A percentile compares a stretch with the other conserved stretches of the same genome.
These are phyloP conservation scores for Copsychus sechellarum DNA, from an alignment of 2,113 vertebrate genomes.

Conservation along the genomic window DNA sequence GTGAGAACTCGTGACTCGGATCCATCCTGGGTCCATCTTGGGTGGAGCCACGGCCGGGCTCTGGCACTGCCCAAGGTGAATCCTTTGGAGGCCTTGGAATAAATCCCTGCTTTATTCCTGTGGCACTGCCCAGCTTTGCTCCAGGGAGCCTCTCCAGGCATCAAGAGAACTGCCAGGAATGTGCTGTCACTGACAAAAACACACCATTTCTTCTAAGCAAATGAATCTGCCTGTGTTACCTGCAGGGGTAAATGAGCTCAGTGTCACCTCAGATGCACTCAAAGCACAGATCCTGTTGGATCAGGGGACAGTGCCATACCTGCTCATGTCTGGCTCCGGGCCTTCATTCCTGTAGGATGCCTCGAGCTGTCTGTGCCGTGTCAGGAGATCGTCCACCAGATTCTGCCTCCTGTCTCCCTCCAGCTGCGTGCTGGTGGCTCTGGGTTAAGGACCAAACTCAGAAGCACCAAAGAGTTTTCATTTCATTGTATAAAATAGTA, in stretches of 20 bases:
- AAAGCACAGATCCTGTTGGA: background rate
- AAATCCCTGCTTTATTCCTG: too few species aligned
- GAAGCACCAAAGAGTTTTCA: background rate
- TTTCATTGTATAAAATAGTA: background rate
- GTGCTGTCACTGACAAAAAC: fast-evolving
- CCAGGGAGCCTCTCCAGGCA: background rate
- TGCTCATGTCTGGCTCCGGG: constrained; percentile 77
- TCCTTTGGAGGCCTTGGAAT: too few species aligned
- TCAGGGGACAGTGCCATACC: constrained; percentile 57
- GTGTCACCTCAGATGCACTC: fast-evolving
- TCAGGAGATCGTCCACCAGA: constrained; percentile 90
- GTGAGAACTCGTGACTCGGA: too few species aligned
- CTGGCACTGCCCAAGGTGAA: too few species aligned
- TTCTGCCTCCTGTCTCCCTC: constrained; percentile 95
- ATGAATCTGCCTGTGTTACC: background rate
- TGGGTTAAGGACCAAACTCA: constrained; percentile 72
- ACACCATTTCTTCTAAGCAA: fast-evolving
- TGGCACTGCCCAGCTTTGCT: background rate
- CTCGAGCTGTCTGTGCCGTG: constrained; percentile 87
- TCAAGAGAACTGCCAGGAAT: fast-evolving
- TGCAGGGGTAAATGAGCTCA: background rate
- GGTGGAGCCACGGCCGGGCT: too few species aligned
- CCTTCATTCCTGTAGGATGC: constrained; percentile 85
- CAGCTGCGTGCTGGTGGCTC: constrained; percentile 84
- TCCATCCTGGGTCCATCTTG: too few species aligned